Evolutionary conservation across 2,797 vertebrate species (phyloP), one percentile per base, ranked within the genome.

Genomic region (Betta splendens): DNA sequence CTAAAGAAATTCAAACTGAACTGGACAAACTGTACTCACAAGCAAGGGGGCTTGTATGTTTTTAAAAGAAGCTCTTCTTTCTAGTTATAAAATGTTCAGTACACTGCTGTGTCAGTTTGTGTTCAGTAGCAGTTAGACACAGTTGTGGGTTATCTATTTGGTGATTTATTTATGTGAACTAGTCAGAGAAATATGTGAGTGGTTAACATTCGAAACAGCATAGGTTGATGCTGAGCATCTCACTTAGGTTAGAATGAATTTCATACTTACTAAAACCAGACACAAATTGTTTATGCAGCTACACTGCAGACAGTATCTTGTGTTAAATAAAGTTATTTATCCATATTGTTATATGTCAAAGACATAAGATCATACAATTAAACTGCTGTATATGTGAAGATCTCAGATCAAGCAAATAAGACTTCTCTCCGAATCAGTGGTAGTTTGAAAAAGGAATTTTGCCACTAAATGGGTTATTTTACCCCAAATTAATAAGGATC

Each of bases 91-190:
- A 70, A 80, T 89, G 84, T 85, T 85, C 69, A 87, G 80, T 77
- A 78, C 80, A 83, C 87, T 85, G 84, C 87, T 88, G 88, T 90
- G 87, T 89, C 80, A 62, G 67, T 85, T 85, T 85, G 84, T 88
- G 84, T 88, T 89, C 64, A 75, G 83, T 89, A 87, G 84, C 86
- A 85, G 84, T 90, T 89, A 88, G 88, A 84, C 87, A 87, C 87
- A 79, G 87, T 80, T 36, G 72, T 85, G 81, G 81, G 62, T 84
- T 85, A 84, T 83, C 80, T 88, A 79, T 89, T 80, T 84, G 85
- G 85, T 89, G 87, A 83, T 80, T 90, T 87, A 86, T 91, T 88
- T 81, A 89, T 88, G 87, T 91, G 78, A 88, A 83, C 32, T 85
- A 83, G 87, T 87, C 75, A 84, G 80, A 85, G 64, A 87, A 76